Conservation (phyloP, 1,140 invertebrate genomes). For the Diplogasteroides magnus region DNA sequence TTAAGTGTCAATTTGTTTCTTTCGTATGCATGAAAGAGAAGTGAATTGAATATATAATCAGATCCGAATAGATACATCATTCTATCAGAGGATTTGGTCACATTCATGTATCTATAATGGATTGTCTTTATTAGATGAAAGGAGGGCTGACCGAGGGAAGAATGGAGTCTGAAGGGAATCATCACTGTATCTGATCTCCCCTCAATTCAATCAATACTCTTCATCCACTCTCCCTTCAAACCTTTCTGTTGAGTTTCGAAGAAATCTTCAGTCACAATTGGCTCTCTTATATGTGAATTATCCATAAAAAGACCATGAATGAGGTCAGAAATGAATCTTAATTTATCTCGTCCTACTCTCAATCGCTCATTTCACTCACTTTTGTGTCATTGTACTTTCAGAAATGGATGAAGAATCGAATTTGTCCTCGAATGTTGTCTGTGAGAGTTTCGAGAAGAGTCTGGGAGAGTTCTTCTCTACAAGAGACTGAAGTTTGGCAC, state of each 20-base stretch:
- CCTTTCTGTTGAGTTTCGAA: conserved; percentile 55
- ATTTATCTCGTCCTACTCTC: conserved; percentile 7
- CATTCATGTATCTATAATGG: conserved; percentile 21
- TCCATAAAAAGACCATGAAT: conserved; percentile 50
- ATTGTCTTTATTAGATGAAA: conserved; percentile 5
- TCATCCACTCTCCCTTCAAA: conserved; percentile 6
- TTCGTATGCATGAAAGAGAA: conserved; percentile 53
- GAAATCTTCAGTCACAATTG: conserved; percentile 48
- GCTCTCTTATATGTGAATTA: conserved; percentile 45
- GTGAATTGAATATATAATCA: conserved; percentile 52
- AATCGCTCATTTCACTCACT: conserved; percentile 20
- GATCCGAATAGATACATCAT: conserved; percentile 55
- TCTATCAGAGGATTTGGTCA: conserved; percentile 43
- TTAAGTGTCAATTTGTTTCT: conserved; percentile 43
- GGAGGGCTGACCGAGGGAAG: conserved; percentile 29
- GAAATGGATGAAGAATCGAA: conserved; percentile 34
- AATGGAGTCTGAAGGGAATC: conserved; percentile 38
- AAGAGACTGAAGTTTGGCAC: conserved; percentile 40
- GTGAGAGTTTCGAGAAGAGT: conserved; percentile 40
- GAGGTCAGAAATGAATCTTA: conserved; percentile 46
- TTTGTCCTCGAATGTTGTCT: conserved; percentile 42
- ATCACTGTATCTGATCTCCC: conserved; percentile 45
- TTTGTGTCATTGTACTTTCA: conserved; percentile 44
- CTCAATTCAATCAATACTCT: conserved; percentile 22
- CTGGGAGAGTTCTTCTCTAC: conserved; percentile 51